phyloP scores from a whole-genome alignment of 2,797 vertebrate genomes.

The Alfaro cultratus region DNA sequence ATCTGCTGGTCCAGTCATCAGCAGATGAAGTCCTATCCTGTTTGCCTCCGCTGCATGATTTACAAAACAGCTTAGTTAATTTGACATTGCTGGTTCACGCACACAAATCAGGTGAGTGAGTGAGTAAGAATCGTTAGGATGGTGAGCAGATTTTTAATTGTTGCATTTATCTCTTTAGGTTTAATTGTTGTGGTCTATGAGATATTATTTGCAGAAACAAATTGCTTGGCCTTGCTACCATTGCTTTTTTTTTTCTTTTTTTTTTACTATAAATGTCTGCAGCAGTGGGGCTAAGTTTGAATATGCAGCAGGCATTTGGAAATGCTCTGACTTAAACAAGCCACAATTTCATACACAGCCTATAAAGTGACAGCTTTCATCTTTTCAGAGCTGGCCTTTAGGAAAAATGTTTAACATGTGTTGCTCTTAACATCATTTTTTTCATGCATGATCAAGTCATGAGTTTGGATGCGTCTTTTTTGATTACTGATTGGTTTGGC shows the following conservation, averaged over 20 bases:
- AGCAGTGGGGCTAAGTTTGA: background rate
- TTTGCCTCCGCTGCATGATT: conserved; percentile 63
- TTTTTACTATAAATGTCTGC: background rate
- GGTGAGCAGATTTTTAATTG: conserved; percentile 3
- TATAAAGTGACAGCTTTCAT: background rate
- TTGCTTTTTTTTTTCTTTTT: no score
- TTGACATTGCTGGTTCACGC: conserved; percentile 27
- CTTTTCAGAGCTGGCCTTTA: background rate
- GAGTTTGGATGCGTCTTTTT: background rate
- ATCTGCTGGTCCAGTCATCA: conserved; percentile 70
- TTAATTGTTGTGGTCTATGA: background rate
- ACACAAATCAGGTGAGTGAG: conserved; percentile 43
- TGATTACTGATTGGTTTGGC: background rate
- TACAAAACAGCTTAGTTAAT: conserved; percentile 60
- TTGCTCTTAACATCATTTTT: background rate
- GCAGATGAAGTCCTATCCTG: conserved; percentile 57
- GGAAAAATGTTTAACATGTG: background rate
- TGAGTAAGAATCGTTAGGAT: background rate
- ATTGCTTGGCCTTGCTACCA: background rate
- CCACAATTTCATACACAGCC: background rate
- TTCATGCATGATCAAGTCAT: background rate
- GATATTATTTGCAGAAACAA: background rate
- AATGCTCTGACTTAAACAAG: background rate
- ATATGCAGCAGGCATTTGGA: background rate
- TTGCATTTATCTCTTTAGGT: background rate